phyloP scores from a whole-genome alignment of 2,888 invertebrate species.

The Catocala sponsa region DNA sequence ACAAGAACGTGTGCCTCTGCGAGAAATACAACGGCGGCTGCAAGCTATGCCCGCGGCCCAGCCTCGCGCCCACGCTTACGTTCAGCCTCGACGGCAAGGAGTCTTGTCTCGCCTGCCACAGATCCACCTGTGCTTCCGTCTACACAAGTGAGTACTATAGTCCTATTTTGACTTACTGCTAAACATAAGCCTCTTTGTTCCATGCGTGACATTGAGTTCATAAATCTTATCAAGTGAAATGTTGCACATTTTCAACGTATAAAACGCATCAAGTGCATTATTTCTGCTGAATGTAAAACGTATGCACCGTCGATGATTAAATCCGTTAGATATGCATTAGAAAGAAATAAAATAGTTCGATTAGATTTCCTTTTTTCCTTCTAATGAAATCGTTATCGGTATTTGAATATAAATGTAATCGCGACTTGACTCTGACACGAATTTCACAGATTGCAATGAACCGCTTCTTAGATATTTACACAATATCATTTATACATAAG shows the following conservation, averaged over 20 bases:
- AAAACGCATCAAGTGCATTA: neutral
- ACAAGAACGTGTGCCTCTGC: constrained; percentile 75
- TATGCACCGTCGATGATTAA: constrained; percentile 2
- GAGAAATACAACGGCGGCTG: constrained; percentile 83
- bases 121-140: constrained; percentile 62
- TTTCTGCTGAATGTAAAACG: neutral
- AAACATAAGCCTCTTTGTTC: too few relatives aligned
- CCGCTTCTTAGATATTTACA: constrained; percentile 29
- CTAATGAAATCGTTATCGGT: constrained; percentile 17
- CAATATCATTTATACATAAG: constrained; percentile 15
- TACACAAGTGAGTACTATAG: constrained; percentile 76
- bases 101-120: constrained; percentile 69
- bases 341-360: constrained; percentile 4
- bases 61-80: constrained; percentile 63
- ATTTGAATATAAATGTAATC: constrained; percentile 7
- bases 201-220: neutral
- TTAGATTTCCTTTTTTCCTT: constrained; percentile 1
- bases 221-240: too few relatives aligned
- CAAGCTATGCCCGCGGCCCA: constrained; percentile 76
- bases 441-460: constrained; percentile 23
- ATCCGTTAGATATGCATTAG: constrained; percentile 13
- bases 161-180: neutral
- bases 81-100: constrained; percentile 67
- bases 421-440: constrained; percentile 30
- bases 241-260: neutral